Evolutionary conservation across 2,113 vertebrate species (phyloP).

Genomic region (Lanius ludovicianus): DNA sequence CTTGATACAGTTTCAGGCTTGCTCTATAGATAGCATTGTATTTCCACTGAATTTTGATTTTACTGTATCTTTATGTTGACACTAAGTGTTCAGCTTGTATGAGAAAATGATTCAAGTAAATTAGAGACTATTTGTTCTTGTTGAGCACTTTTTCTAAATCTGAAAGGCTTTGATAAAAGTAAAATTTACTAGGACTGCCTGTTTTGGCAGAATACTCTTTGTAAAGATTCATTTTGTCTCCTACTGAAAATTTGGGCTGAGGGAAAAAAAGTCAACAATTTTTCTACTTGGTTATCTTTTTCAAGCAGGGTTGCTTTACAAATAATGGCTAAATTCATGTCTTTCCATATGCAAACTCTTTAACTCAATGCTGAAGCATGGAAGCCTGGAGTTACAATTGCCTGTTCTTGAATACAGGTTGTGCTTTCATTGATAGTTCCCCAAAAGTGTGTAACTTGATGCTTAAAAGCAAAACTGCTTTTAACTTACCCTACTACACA

Average conservation of each 20-base stretch:
- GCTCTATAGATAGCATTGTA: background rate
- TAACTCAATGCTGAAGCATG: background rate
- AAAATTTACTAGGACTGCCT: background rate
- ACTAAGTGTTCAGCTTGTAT: background rate
- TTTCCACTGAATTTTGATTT: background rate
- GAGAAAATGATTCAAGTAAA: background rate
- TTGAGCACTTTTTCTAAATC: background rate
- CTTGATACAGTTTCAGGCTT: background rate
- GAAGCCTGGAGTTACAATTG: background rate
- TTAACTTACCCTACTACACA: background rate
- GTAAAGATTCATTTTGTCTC: background rate
- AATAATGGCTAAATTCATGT: background rate
- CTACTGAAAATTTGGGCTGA: background rate
- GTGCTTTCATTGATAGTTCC: background rate
- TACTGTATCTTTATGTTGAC: background rate
- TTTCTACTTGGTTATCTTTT: conserved; percentile 33
- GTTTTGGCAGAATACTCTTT: background rate
- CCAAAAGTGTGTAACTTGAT: background rate
- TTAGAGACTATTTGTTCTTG: background rate
- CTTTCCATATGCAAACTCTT: conserved; percentile 1
- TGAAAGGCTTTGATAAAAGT: background rate
- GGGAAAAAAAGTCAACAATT: background rate
- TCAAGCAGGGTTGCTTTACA: background rate
- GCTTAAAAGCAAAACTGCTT: background rate
- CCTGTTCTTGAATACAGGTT: background rate